Base-by-base conservation (phyloP, 30 jellyfish, hydroid and myxozoan species). In the Aurelia aurita region DNA sequence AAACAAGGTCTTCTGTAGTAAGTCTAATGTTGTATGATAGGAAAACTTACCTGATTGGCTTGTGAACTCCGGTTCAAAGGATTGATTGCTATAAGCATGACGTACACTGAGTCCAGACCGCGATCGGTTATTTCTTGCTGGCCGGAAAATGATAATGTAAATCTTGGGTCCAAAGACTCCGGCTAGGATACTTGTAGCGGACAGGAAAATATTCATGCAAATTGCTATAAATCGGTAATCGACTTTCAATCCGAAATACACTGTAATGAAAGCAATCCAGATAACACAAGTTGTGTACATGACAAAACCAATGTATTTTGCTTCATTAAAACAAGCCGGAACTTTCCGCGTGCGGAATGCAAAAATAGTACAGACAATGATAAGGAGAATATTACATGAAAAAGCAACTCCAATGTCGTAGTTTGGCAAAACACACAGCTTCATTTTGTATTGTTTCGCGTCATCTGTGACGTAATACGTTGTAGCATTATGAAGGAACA, bases 341-440 rank as follows among this genome's bases (percentile, higher is more conserved):
- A 86, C 80, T 46, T 92, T 87, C 59, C 98, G 91, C 25, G 97
- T 92, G 21, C 97, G 92, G 58, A 92, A 80, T 21, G 98, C 98
- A 75, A 75, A 87, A 16, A 80, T 58, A 45, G 98, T 82, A 61
- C 98, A 92, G 77, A 82, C 67, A 25, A 87, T 27, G n/a, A 87
- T 65, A 22, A 87, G 84, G 23, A 82, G 53, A 5, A 83, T 64
- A 58, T 92, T 87, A 80, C 82, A 92, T 5, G 78, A 63, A 69
- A 61, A 87, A 4, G 97, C 86, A 31, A 78, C 80, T 34, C 76
- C 44, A 21, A 82, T 28, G 84, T 92, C 98, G 64, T 43, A 82
- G 15, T 28, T 32, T 9, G 97, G 96, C 34, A 67, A 23, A 12
- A 74, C 67, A 58, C 97, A 89, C 20, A 73, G 55, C 12, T 51